A percentile compares a stretch with the other conserved stretches of the same genome.
These are phyloP conservation scores for Urocyon cinereoargenteus DNA, from an alignment of 2,797 vertebrate species.

Conservation along the genomic window DNA sequence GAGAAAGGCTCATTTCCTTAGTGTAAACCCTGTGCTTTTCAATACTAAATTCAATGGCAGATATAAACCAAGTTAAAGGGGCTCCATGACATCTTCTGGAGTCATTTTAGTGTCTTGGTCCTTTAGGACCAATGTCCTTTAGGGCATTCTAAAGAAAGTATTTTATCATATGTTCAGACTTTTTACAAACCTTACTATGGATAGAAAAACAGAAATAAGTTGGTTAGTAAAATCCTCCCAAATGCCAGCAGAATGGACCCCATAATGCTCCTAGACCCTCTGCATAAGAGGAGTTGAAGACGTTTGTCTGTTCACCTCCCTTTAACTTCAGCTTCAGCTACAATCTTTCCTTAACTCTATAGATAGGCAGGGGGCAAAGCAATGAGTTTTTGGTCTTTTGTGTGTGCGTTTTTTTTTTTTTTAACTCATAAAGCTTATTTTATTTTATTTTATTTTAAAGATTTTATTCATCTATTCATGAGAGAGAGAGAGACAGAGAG, in stretches of 20 bases:
- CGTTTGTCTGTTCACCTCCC: not conserved
- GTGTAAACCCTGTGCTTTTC: not conserved
- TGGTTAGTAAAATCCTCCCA: not conserved
- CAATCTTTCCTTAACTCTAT: not conserved
- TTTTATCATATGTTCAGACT: not conserved
- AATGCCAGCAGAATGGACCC: not conserved
- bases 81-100: not conserved
- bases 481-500: too few species aligned
- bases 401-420: not conserved
- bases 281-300: not conserved
- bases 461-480: too few species aligned
- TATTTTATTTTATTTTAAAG: too few species aligned
- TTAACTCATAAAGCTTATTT: not conserved
- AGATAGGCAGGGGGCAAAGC: not conserved
- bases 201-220: not conserved
- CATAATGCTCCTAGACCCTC: not conserved
- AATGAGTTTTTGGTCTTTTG: not conserved
- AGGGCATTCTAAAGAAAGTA: not conserved
- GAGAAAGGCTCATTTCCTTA: not conserved
- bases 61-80: not conserved
- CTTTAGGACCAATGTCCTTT: not conserved
- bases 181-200: slow-evolving; percentile 6
- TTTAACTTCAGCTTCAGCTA: not conserved
- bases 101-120: not conserved
- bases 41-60: not conserved